Percentiles rank a stretch among this genome's conserved stretches.
Evolutionary conservation across 1,140 invertebrate species (phyloP).

Genomic region (Helicoverpa armigera): DNA sequence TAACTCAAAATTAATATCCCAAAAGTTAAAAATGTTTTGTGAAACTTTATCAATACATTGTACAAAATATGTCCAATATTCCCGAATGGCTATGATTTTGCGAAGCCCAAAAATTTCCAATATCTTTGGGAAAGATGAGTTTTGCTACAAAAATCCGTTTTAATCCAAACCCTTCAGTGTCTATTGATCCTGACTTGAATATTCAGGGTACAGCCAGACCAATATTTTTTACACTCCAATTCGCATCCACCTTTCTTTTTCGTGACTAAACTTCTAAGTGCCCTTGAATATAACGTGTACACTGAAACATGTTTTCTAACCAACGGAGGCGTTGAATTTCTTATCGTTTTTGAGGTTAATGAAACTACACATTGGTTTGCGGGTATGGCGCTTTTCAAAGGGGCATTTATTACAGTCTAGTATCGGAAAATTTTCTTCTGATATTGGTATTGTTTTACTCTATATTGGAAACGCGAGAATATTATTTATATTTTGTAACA

Average conservation of each 20-base stretch:
- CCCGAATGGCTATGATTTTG: background rate
- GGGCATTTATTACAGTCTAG: background rate
- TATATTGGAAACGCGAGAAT: too few species aligned
- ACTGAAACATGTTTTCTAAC: constrained; percentile 41
- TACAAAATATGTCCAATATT: constrained; percentile 5
- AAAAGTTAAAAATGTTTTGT: too few species aligned
- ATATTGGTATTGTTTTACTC: background rate
- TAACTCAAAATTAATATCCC: too few species aligned
- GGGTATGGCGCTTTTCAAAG: background rate
- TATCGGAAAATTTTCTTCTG: background rate
- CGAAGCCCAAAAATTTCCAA: constrained; percentile 13
- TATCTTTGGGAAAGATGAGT: constrained; percentile 1
- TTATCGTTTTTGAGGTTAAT: constrained; percentile 28
- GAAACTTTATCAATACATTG: background rate
- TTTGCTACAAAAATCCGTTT: constrained; percentile 47
- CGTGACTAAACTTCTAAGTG: constrained; percentile 56
- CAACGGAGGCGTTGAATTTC: constrained; percentile 32
- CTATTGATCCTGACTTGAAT: constrained; percentile 58
- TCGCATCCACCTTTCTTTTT: constrained; percentile 56
- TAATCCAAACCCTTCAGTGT: constrained; percentile 52
- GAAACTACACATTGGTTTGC: constrained; percentile 11
- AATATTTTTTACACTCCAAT: constrained; percentile 61
- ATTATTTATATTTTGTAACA: too few species aligned
- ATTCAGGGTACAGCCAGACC: constrained; percentile 54
- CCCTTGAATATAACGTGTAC: constrained; percentile 42